Base-by-base conservation (phyloP, 2,888 invertebrate species). In the Polyommatus icarus region DNA sequence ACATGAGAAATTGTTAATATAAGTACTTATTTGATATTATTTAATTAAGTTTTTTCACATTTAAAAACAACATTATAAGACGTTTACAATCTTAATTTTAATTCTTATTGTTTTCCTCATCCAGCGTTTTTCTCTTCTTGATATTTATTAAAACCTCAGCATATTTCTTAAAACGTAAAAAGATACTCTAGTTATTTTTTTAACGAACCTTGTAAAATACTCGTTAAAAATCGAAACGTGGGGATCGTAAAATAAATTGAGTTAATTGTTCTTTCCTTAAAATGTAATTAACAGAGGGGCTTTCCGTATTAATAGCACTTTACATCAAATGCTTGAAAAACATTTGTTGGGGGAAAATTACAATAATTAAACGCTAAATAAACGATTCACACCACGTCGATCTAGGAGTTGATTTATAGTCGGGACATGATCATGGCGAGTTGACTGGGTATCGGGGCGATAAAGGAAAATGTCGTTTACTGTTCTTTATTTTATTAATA, bases 241-340 rank as follows among this genome's bases (percentile, higher is more conserved):
- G 20, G 10, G 40, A 73, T 73, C 73, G 73, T 46, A 18, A 46
- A 73, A 73, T 73, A 73, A 73, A 73, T 73, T 73, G 24, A 73
- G 24, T 73, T 73, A 73, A 73, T 50, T 46, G 46, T 46, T 73
- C n/a, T 50, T 73, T 73, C 46, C 73, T 24, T 73, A 10, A 73
- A 73, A 24, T 20, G 73, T 73, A 46, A 73, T 73, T 73, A 46
- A 73, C 72, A 8, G 29, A 72, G 40, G n/a, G 46, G 24, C 67
- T 67, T 18, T 32, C 6, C 67, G 29, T 18, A 67, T 67, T 67
- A 67, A 67, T 67, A 18, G 67, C 67, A 32, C 29, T 32, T 67
- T 67, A 32, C 24, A 29, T 67, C 32, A 12, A 67, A 67, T 29
- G 29, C 29, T 32, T 67, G 1, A 67, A 67, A 32, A 67, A 67